Evolutionary conservation across 2,113 vertebrate species (phyloP), one percentile per base, ranked within the genome.

Genomic region (Sander lucioperca): DNA sequence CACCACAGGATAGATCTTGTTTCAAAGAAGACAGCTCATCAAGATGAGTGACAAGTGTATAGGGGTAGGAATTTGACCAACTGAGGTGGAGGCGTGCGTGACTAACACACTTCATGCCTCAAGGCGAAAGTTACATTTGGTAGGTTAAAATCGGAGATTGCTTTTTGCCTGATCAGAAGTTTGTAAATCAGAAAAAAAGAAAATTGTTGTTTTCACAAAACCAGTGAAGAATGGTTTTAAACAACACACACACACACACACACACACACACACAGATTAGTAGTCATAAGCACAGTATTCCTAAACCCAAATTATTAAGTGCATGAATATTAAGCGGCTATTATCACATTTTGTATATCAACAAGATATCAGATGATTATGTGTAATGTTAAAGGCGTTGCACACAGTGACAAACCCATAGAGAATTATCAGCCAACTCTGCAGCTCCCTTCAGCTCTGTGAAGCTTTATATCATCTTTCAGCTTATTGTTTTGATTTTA

Each of bases 11-110:
- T 58, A 23, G 39, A 75, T 23, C 43, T 63, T 43, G 43, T 74
- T 75, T 75, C 70, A 74, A 11, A 75, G 77, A 78, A 25, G 64
- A 74, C 69, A 81, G 80, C 74, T 82, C 65, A 79, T 86, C 81
- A 86, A 50, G 39, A 69, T 73, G 74, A 84, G 27, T 81, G 87
- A 86, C 87, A 86, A 51, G 77, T 67, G 74, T 25, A 53, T 25
- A 53, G 15, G 39, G 27, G n/a, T 18, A 62, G 59, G 30, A 72
- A 73, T 56, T 39, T 58, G 50, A 74, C 62, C 78, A 66, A 23
- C 9, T 48, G 51, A 21, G 51, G 56, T 33, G 45, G 58, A 82
- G 58, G 58, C 9, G 2, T 51, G 69, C 14, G 18, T 19, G n/a
- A 53, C 67, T 47, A 67, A 77, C 53, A 64, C 61, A 39, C 47